Percentiles rank a stretch among this genome's conserved stretches.
Evolutionary conservation across 2,888 invertebrate genomes (phyloP).

Genomic region (Blastobasis lacticolella): DNA sequence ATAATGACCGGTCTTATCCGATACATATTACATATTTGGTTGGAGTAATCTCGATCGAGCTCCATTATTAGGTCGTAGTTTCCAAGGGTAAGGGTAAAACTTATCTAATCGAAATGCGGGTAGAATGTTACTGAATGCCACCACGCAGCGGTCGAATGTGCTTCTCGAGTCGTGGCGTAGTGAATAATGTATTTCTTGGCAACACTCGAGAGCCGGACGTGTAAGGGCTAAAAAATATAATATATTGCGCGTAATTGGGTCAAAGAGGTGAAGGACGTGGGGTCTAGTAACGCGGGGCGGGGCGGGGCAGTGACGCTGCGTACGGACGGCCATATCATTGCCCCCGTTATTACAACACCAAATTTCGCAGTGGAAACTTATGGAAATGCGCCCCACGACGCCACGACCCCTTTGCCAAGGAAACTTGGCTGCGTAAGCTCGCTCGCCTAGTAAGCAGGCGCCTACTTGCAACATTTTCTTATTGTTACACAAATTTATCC

Average conservation of each 20-base stretch:
- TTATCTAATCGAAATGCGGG: conserved; percentile 2
- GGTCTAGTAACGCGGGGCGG: conserved; percentile 33
- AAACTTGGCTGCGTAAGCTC: conserved; percentile 45
- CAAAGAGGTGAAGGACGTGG: conserved; percentile 51
- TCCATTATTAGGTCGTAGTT: too few species aligned
- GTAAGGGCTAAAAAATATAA: conserved; percentile 5
- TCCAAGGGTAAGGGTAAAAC: not conserved
- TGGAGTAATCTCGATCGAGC: too few species aligned
- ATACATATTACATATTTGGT: too few species aligned
- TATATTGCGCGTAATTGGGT: conserved; percentile 49
- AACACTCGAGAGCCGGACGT: not conserved
- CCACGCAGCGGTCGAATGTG: not conserved
- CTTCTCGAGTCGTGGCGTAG: not conserved
- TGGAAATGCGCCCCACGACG: conserved; percentile 56
- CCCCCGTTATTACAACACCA: conserved; percentile 55
- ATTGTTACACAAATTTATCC: too few species aligned
- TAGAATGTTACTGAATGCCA: conserved; percentile 1
- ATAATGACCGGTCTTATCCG: too few species aligned
- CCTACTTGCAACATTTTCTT: too few species aligned
- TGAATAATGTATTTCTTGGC: conserved; percentile 7
- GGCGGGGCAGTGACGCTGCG: conserved; percentile 43
- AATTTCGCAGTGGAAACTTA: conserved; percentile 55
- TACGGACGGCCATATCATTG: conserved; percentile 56
- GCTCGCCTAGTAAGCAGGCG: conserved; percentile 11
- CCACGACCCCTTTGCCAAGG: conserved; percentile 59